Base-by-base conservation (phyloP, 2,888 invertebrate genomes). In the Torymus tubicola region DNA sequence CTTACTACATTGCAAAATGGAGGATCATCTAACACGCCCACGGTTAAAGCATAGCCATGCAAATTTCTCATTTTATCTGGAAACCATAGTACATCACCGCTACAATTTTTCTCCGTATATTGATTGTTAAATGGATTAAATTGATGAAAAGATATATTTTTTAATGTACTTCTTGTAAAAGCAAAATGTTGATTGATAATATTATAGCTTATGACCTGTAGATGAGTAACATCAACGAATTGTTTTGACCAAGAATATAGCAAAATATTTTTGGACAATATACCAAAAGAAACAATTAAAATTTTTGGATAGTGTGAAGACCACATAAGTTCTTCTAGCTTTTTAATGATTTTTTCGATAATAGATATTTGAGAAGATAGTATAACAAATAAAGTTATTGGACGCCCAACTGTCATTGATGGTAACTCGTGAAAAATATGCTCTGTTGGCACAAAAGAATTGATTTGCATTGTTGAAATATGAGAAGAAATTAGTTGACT, bases 51-150 rank as follows among this genome's bases (percentile, higher is more conserved):
- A 31, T 72, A 68, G 8, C 78, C 61, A 3, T 53, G 31, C 10
- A 79, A 18, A 67, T 72, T 63, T 14, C 61, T 24, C 2, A 73
- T 14, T 73, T 73, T 79, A 16, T 73, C n/a, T 0, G 73, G n/a
- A 57, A 68, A 74, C 64, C 64, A 78, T 2, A 58, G 14, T 10
- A 21, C 24, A 0, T n/a, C 16, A 1, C 18, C 5, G 5, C 2
- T 5, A 31, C 72, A 72, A 8, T 10, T 16, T 1, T 14, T 12
- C 8, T 13, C 31, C 11, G 10, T 18, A 10, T 52, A n/a, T 12
- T 63, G 12, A n/a, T 53, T n/a, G 14, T 12, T 52, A 14, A 72
- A 72, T 12, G 61, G 72, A 13, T 63, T 61, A 12, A 31, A 72
- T 24, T 53, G 52, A 13, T 72, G 5, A 60, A 18, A 12, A n/a